Evolutionary conservation across 2,797 vertebrate genomes (phyloP).

Genomic region (Notolepis coatsorum): DNA sequence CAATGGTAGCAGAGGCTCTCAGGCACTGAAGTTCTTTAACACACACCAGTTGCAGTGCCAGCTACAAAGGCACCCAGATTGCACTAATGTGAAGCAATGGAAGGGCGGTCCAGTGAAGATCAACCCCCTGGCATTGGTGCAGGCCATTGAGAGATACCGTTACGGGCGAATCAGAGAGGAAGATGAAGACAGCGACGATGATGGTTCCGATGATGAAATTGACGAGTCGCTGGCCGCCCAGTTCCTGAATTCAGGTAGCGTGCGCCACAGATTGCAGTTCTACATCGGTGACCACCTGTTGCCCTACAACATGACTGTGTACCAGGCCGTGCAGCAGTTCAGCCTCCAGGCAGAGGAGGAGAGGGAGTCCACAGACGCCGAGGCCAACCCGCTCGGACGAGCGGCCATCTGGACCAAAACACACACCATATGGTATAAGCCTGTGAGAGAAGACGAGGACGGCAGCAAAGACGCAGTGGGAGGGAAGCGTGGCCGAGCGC

Average conservation of each 20-base stretch:
- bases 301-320: slow-evolving; percentile 99
- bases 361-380: slow-evolving; percentile 97
- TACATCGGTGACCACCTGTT: slow-evolving; percentile 98
- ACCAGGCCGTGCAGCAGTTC: slow-evolving; percentile 98
- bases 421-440: slow-evolving; percentile 99
- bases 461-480: slow-evolving; percentile 95
- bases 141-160: too few species aligned
- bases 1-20: too few species aligned
- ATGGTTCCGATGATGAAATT: slow-evolving; percentile 98
- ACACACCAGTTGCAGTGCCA: too few species aligned
- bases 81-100: too few species aligned
- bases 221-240: slow-evolving; percentile 98
- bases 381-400: slow-evolving; percentile 96
- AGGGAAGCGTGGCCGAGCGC: slow-evolving; percentile 96
- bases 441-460: slow-evolving; percentile 97
- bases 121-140: too few species aligned
- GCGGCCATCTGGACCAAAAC: slow-evolving; percentile 99
- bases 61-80: too few species aligned
- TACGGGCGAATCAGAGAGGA: slow-evolving; percentile 98
- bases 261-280: slow-evolving; percentile 96
- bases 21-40: too few species aligned
- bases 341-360: slow-evolving; percentile 98
- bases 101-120: too few species aligned
- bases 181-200: slow-evolving; percentile 98
- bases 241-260: slow-evolving; percentile 98